Evolutionary conservation across 1,140 invertebrate genomes (phyloP).

Genomic region (Thrips palmi): DNA sequence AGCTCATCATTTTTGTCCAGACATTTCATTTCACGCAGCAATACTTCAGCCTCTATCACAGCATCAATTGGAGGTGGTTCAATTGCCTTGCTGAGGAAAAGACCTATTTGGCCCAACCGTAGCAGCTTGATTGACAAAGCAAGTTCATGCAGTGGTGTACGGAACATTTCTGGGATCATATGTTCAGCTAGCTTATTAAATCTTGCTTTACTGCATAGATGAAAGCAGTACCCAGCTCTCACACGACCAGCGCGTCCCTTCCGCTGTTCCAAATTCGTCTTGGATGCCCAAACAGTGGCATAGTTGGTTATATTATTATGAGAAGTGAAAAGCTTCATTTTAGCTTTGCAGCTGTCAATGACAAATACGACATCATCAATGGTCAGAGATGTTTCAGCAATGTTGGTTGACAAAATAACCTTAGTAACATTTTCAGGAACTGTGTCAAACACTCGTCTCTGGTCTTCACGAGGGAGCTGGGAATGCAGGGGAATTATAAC

Average conservation of each 20-base stretch:
- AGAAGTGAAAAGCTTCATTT: constrained; percentile 87
- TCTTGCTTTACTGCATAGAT: constrained; percentile 51
- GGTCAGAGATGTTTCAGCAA: constrained; percentile 87
- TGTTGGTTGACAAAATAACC: constrained; percentile 74
- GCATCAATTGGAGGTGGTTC: constrained; percentile 87
- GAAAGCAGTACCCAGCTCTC: constrained; percentile 72
- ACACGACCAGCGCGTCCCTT: constrained; percentile 83
- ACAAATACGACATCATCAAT: constrained; percentile 95
- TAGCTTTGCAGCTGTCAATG: constrained; percentile 86
- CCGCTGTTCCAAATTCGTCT: constrained; percentile 78
- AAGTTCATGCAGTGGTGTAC: constrained; percentile 83
- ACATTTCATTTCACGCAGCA: constrained; percentile 65
- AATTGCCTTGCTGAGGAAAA: constrained; percentile 84
- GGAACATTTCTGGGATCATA: constrained; percentile 87
- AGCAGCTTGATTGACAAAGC: constrained; percentile 71
- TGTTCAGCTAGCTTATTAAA: constrained; percentile 62
- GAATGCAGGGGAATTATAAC: constrained; percentile 73
- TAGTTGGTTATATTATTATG: constrained; percentile 94
- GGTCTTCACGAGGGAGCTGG: constrained; percentile 76
- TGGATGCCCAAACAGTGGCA: constrained; percentile 82
- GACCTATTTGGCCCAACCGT: constrained; percentile 72
- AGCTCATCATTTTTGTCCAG: constrained; percentile 67
- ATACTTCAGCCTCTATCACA: constrained; percentile 74
- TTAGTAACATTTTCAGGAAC: constrained; percentile 54
- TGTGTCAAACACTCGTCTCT: constrained; percentile 67